phyloP scores from a whole-genome alignment of 2,888 invertebrate species.

The Lordiphosa fenestrarum region DNA sequence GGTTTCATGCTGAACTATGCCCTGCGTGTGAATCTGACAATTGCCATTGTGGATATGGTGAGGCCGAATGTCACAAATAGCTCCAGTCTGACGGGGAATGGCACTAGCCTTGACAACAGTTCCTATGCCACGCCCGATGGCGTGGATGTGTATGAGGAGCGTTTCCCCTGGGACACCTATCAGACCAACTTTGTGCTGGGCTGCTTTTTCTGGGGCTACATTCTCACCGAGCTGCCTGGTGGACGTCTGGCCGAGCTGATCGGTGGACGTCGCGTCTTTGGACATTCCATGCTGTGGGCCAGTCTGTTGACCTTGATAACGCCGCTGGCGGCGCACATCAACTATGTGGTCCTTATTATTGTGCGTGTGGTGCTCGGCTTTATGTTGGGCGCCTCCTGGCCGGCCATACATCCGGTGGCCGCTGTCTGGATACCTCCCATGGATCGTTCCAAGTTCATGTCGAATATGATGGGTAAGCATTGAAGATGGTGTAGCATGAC shows the following conservation, averaged over 20 bases:
- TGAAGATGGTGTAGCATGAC: background rate
- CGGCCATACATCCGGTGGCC: slow-evolving; percentile 95
- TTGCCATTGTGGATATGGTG: slow-evolving; percentile 93
- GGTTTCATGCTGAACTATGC: slow-evolving; percentile 96
- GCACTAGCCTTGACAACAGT: slow-evolving; percentile 4
- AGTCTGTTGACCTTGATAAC: slow-evolving; percentile 90
- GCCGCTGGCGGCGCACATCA: slow-evolving; percentile 87
- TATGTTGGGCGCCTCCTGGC: slow-evolving; percentile 93
- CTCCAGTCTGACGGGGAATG: slow-evolving; percentile 18
- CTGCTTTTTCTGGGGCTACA: slow-evolving; percentile 95
- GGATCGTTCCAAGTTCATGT: slow-evolving; percentile 95
- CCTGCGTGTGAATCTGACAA: slow-evolving; percentile 91
- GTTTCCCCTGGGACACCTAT: slow-evolving; percentile 89
- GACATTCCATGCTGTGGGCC: slow-evolving; percentile 91
- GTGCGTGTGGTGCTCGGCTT: slow-evolving; percentile 89
- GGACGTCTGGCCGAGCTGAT: slow-evolving; percentile 91
- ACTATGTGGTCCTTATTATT: slow-evolving; percentile 86
- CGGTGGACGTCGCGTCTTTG: slow-evolving; percentile 91
- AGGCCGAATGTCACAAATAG: slow-evolving; percentile 44
- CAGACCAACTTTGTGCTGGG: slow-evolving; percentile 91
- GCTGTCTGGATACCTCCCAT: slow-evolving; percentile 96
- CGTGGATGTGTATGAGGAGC: slow-evolving; percentile 72
- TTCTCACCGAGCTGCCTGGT: slow-evolving; percentile 93
- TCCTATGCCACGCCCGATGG: slow-evolving; percentile 25
- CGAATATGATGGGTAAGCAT: slow-evolving; percentile 91